Conservation (phyloP, 2,797 vertebrate genomes). For the Enteromius radiatus region DNA sequence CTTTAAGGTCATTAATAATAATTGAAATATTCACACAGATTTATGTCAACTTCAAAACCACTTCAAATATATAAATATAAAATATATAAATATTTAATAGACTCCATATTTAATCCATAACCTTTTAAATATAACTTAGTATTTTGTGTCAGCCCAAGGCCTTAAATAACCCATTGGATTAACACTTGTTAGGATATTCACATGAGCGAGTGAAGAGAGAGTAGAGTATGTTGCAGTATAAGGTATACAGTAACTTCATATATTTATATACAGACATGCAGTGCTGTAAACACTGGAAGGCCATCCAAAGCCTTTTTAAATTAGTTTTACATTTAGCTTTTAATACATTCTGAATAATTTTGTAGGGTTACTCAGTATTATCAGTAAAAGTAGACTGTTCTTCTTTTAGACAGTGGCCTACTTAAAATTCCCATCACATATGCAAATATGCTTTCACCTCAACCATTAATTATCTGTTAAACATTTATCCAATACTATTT, state of each 20-base stretch:
- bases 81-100: not conserved
- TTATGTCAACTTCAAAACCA: not conserved
- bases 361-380: not conserved
- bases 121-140: not conserved
- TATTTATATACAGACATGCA: not conserved
- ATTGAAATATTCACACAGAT: not conserved
- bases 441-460: not conserved
- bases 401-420: not conserved
- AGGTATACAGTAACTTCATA: not conserved
- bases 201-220: not conserved
- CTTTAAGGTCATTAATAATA: not conserved
- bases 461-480: not conserved
- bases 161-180: conserved; percentile 1
- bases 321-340: not conserved
- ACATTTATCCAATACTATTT: not conserved
- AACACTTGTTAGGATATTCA: conserved; percentile 5
- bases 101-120: not conserved
- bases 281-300: not conserved
- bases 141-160: conserved; percentile 7
- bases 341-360: not conserved
- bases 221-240: not conserved
- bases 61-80: not conserved
- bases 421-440: not conserved
- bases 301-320: not conserved
- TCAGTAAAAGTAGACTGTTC: not conserved